Base-by-base conservation (phyloP, 2,888 invertebrate species). In the Apoderus coryli region DNA sequence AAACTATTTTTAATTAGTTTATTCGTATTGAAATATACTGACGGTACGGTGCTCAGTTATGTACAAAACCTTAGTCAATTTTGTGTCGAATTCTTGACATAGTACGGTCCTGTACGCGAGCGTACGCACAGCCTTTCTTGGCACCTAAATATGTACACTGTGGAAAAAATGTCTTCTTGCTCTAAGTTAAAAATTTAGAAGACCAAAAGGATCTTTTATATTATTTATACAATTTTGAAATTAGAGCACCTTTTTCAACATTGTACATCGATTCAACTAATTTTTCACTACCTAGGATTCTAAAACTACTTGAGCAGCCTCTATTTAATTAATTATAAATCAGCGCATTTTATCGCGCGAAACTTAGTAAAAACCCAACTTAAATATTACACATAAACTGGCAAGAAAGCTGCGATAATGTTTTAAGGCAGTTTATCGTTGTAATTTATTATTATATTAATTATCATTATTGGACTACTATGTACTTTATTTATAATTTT, bases 281-380 rank as follows among this genome's bases (percentile, higher is more conserved):
- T n/a, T n/a, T n/a, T n/a, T n/a, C n/a, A n/a, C n/a, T n/a, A n/a
- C 36, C 38, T 40, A 41, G 36, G 37, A 43, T 46, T 35, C 40
- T 45, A 49, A 50, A 36, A 39, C 45, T 56, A 55, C 40, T 56
- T 57, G 56, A 56, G 56, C 56, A 55, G 53, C 54, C 50, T 49
- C 50, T 52, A 52, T 41, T 36, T 39, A 33, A 39, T 43, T 45
- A 19, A 7, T 19, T 19, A 7, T 19, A 19, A 19, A 7, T 6
- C 19, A n/a, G 7, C 6, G 6, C n/a, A 7, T n/a, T 19, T n/a
- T 41, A 12, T 12, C 28, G 27, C 50, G 46, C 48, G 45, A 42
- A 38, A 50, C 44, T 50, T 48, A 34, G 45, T 48, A 32, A 50
- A 47, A 53, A 53, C 46, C 43, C 48, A 54, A 54, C 50, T 47